Base-by-base conservation (phyloP, 2,113 vertebrate species). In the Semnornis frantzii region DNA sequence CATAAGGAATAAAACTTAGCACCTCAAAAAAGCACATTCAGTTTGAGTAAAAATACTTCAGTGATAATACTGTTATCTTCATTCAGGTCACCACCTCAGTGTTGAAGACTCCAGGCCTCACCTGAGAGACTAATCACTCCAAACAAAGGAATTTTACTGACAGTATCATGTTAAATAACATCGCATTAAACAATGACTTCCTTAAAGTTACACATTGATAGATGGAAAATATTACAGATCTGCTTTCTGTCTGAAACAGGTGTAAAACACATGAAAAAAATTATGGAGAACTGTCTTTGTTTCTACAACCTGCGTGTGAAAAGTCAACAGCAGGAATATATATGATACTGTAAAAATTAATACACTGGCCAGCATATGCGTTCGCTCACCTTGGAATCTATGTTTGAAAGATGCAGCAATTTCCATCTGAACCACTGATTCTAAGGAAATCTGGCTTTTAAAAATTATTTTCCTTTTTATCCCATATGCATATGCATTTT, bases 1-100 rank as follows among this genome's bases (percentile, higher is more conserved):
- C 1, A 3, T 19, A 62, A 74, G 57, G 44, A 59, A 37, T 1
- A 1, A 62, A 89, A 62, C n/a, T 46, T 42, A 4, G 0, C 44
- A 23, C 46, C 31, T 92, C 80, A 58, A 16, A 23, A 60, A 91
- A 73, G 8, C 19, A n/a, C 8, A 14, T 12, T 20, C 28, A 9
- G 1, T 28, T 58, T 52, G 15, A 73, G 28, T 18, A 24, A 83
- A 77, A 83, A 83, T 21, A 54, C 18, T 66, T 63, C 28, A n/a
- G 28, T 82, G 62, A 18, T 66, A 80, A 33, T 59, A 44, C 15
- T 16, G 18, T 5, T 31, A 25, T 62, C 15, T 76, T 60, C 50
- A 63, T 46, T 42, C 8, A 31, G 37, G 27, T 8, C 23, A 48
- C 50, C 3, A 65, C 69, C 81, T 34, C 4, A 3, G 7, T 13